Conservation (phyloP, 2,797 vertebrate genomes). For the Miichthys miiuy region DNA sequence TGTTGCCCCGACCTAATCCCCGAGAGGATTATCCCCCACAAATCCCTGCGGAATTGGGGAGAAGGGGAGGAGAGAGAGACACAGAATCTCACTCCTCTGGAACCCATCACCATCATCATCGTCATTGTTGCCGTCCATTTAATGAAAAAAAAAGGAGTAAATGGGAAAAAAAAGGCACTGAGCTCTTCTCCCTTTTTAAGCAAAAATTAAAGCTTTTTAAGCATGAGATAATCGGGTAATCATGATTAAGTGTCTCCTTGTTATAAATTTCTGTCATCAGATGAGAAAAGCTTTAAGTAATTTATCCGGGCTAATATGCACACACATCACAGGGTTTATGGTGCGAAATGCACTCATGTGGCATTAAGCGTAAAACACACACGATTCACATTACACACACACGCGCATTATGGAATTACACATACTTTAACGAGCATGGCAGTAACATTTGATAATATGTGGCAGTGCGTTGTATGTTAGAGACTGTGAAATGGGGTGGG, state of each 20-base stretch:
- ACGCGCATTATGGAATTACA: constrained; percentile 67
- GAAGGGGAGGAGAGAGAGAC: constrained; percentile 68
- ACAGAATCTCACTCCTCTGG: constrained; percentile 71
- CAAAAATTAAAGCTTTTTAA: constrained; percentile 79
- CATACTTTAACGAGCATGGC: constrained; percentile 73
- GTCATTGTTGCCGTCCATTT: constrained; percentile 72
- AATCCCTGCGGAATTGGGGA: constrained; percentile 85
- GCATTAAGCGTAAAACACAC: constrained; percentile 80
- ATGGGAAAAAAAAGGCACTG: constrained; percentile 56
- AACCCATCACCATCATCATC: constrained; percentile 76
- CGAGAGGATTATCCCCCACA: constrained; percentile 85
- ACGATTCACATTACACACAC: constrained; percentile 67
- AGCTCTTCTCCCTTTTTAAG: constrained; percentile 66
- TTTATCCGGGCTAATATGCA: constrained; percentile 80
- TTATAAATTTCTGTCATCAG: constrained; percentile 80
- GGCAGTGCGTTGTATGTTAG: constrained; percentile 62
- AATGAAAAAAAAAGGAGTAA: constrained; percentile 51
- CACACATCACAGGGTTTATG: constrained; percentile 82
- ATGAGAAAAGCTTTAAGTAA: constrained; percentile 80
- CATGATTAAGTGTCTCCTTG: constrained; percentile 81
- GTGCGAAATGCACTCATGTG: constrained; percentile 77
- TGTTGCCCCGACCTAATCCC: constrained; percentile 86
- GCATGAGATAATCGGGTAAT: constrained; percentile 79
- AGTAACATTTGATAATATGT: constrained; percentile 75
- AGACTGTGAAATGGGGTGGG: constrained; percentile 65